Percentiles rank a stretch among this genome's conserved stretches.
Evolutionary conservation across 1,140 invertebrate genomes (phyloP).

Genomic region (Lordiphosa stackelbergi): DNA sequence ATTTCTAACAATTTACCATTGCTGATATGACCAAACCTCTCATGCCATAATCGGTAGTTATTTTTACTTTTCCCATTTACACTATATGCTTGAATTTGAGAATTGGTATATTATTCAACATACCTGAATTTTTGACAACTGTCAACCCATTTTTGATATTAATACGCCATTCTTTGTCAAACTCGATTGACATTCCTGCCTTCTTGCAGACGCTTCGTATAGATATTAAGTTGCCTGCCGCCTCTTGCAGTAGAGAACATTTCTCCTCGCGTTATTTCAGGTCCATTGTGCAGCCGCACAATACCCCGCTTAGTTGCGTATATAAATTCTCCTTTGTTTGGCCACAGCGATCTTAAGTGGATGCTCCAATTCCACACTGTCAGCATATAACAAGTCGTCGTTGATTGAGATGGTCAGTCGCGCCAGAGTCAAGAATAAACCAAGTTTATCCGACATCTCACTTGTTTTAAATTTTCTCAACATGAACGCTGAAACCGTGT

Average conservation of each 20-base stretch:
- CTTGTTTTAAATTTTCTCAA: too few relatives aligned
- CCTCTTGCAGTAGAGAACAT: conserved; percentile 16
- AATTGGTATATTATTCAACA: conserved; percentile 11
- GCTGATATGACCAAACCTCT: too few relatives aligned
- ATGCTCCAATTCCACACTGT: conserved; percentile 10
- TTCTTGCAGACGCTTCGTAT: conserved; percentile 17
- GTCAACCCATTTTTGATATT: too few relatives aligned
- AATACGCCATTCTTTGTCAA: conserved; percentile 16
- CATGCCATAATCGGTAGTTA: too few relatives aligned
- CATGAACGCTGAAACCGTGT: too few relatives aligned
- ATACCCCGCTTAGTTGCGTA: conserved; percentile 26
- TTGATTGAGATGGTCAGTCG: conserved; percentile 32
- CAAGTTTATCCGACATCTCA: too few relatives aligned
- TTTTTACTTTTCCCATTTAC: too few relatives aligned
- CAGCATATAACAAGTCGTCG: conserved; percentile 20
- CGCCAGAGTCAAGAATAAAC: conserved; percentile 29
- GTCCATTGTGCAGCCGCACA: conserved; percentile 14
- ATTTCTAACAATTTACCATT: too few relatives aligned
- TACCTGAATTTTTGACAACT: conserved; percentile 10
- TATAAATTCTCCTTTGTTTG: conserved; percentile 26
- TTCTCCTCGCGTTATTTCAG: conserved; percentile 20
- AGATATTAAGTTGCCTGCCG: conserved; percentile 24
- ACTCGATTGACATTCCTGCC: conserved; percentile 15
- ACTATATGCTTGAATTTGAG: too few relatives aligned
- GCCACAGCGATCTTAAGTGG: too few relatives aligned